These are phyloP conservation scores for Andinoacara biseriatus DNA, from an alignment of 2,113 vertebrate genomes.

Conservation along the genomic window DNA sequence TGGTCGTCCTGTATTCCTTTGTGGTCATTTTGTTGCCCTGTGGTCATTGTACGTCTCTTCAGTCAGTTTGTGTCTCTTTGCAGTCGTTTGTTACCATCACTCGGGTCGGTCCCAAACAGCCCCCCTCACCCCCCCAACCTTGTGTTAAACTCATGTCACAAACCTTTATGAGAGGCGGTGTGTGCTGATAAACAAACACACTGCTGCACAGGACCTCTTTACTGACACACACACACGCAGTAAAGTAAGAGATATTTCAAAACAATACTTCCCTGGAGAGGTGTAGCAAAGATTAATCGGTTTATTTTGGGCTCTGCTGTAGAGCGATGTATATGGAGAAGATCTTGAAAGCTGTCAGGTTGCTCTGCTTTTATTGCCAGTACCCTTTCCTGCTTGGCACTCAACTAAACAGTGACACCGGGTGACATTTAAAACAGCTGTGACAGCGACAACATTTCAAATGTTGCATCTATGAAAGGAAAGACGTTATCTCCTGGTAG, in stretches of 20 bases:
- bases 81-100: background rate
- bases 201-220: background rate
- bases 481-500: background rate
- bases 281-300: conserved; percentile 44
- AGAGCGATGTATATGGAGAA: conserved; percentile 8
- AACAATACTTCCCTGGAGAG: conserved; percentile 38
- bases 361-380: conserved; percentile 33
- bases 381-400: conserved; percentile 31
- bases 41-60: too few species aligned
- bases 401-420: conserved; percentile 42
- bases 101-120: background rate
- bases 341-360: conserved; percentile 29
- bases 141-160: background rate
- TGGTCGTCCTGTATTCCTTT: background rate
- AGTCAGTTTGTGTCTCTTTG: background rate
- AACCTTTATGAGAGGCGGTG: conserved; percentile 7
- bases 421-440: conserved; percentile 60
- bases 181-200: conserved; percentile 22
- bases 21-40: background rate
- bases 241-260: conserved; percentile 43
- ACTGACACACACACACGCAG: background rate
- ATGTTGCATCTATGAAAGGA: conserved; percentile 16
- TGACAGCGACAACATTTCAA: conserved; percentile 54
- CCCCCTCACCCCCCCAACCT: too few species aligned
- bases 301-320: conserved; percentile 47